These are phyloP conservation scores for Heterotilapia buettikoferi DNA, from an alignment of 2,113 vertebrate species.

Conservation along the genomic window DNA sequence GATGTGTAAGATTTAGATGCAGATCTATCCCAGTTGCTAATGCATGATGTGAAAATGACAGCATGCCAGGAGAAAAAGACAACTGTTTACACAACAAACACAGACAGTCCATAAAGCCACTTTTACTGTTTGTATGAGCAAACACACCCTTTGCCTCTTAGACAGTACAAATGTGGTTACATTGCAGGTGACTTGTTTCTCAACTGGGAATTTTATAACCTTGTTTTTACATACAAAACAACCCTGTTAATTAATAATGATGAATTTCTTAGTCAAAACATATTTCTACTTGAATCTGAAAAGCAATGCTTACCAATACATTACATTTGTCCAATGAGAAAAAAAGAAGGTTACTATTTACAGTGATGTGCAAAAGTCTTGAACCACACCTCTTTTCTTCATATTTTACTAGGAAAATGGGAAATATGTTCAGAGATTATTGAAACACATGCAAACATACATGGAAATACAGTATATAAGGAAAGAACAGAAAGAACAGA, in stretches of 20 bases:
- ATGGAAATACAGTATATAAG: not conserved
- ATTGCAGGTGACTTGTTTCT: not conserved
- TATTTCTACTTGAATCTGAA: not conserved
- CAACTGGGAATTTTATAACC: not conserved
- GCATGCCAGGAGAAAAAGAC: slow-evolving; percentile 47
- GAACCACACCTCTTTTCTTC: not conserved
- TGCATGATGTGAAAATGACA: not conserved
- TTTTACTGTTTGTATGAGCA: slow-evolving; percentile 70
- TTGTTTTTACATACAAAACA: not conserved
- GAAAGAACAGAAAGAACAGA: not conserved
- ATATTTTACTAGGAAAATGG: not conserved
- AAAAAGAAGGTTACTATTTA: not conserved
- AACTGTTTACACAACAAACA: slow-evolving; percentile 72
- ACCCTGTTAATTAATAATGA: not conserved
- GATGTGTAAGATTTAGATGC: not conserved
- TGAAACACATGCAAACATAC: not conserved
- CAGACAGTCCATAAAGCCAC: slow-evolving; percentile 72
- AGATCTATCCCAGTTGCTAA: not conserved
- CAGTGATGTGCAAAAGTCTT: not conserved
- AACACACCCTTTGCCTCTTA: slow-evolving; percentile 73
- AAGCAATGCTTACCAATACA: accelerated
- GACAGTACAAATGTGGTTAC: slow-evolving; percentile 30
- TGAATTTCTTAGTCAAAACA: not conserved
- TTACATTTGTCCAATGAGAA: not conserved
- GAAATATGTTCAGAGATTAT: not conserved